Evolutionary conservation across 2,888 invertebrate genomes (phyloP).

Genomic region (Perdita meconis): DNA sequence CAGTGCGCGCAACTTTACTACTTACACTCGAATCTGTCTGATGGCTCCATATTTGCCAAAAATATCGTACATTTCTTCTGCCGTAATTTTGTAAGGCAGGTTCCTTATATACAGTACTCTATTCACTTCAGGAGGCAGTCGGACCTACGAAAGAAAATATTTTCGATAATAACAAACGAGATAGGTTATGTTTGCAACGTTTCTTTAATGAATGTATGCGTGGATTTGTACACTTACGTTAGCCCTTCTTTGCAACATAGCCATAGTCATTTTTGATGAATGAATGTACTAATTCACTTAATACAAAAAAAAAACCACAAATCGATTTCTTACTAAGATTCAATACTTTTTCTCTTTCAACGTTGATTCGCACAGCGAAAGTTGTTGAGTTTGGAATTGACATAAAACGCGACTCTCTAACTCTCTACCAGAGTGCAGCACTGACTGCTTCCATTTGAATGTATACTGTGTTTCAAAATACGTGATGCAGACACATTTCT

Average conservation of each 20-base stretch:
- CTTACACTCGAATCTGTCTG: conserved; percentile 98
- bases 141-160: conserved; percentile 89
- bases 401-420: not conserved
- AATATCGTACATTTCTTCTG: conserved; percentile 99
- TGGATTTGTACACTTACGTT: conserved; percentile 86
- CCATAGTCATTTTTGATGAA: conserved; percentile 85
- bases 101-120: conserved; percentile 98
- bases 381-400: not conserved
- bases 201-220: not conserved
- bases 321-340: not conserved
- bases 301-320: not conserved
- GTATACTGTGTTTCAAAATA: not conserved
- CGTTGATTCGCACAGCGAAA: not conserved
- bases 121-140: conserved; percentile 99
- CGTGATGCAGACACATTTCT: not conserved
- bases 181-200: conserved; percentile 42
- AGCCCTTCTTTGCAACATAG: conserved; percentile 89
- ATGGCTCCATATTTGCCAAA: conserved; percentile 99
- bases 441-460: not conserved
- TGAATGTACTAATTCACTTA: conserved; percentile 4
- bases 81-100: conserved; percentile 99
- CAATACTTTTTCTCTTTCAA: not conserved
- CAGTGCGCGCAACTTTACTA: too few relatives aligned
- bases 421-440: conserved; percentile 36
- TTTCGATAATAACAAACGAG: conserved; percentile 6